Percentiles rank a stretch among this genome's conserved stretches.
phyloP scores from a whole-genome alignment of 2,888 invertebrate genomes.

The Tachina grossa region DNA sequence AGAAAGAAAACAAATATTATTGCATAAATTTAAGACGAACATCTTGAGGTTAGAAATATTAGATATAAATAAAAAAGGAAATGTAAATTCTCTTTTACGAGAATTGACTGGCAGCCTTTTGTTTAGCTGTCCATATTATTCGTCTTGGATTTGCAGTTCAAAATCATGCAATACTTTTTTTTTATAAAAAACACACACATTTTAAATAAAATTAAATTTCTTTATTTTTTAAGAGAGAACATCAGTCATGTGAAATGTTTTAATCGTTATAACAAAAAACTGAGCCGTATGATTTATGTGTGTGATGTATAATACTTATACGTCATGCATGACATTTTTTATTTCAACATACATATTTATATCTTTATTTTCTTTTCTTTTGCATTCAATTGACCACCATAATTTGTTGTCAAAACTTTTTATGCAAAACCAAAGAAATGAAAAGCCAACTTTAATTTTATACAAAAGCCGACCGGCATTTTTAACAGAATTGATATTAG shows the following conservation, averaged over 20 bases:
- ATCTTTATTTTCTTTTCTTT: constrained; percentile 18
- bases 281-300: constrained; percentile 40
- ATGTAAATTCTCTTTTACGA: constrained; percentile 37
- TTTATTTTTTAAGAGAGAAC: background rate
- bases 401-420: constrained; percentile 56
- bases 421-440: background rate
- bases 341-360: background rate
- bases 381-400: constrained; percentile 69
- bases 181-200: background rate
- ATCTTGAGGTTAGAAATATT: constrained; percentile 24
- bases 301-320: constrained; percentile 50
- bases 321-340: constrained; percentile 33
- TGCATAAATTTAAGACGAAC: constrained; percentile 19
- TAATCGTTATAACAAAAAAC: background rate
- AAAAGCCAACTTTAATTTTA: constrained; percentile 44
- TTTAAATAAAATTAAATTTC: background rate
- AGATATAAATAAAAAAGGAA: constrained; percentile 5
- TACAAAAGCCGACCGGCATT: constrained; percentile 67
- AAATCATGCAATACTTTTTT: constrained; percentile 5
- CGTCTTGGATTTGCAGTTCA: constrained; percentile 39
- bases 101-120: constrained; percentile 57
- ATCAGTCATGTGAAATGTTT: background rate
- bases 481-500: constrained; percentile 70
- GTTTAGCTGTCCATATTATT: constrained; percentile 26
- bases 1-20: background rate